A percentile compares a stretch with the other conserved stretches of the same genome.
These are phyloP conservation scores for Telmatherina bonti DNA, from an alignment of 2,797 vertebrate genomes.

Conservation along the genomic window DNA sequence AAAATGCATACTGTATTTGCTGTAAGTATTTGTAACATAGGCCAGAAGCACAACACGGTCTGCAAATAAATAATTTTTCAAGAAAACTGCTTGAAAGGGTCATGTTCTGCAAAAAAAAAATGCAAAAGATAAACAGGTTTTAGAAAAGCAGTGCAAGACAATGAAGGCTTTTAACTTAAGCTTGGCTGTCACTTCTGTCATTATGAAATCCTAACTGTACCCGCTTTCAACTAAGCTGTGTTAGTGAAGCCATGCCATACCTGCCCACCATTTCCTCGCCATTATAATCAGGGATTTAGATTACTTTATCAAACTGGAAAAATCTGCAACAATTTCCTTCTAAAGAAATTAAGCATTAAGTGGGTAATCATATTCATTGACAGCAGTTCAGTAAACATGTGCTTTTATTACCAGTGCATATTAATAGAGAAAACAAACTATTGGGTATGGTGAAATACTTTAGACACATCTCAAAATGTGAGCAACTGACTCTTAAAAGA, in stretches of 20 bases:
- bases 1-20: constrained; percentile 68
- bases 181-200: too few relatives aligned
- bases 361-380: constrained; percentile 1
- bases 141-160: background rate
- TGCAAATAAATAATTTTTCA: constrained; percentile 80
- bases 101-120: background rate
- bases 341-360: background rate
- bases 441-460: constrained; percentile 50
- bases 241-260: background rate
- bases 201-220: background rate
- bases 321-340: background rate
- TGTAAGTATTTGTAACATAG: constrained; percentile 77
- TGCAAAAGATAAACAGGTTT: background rate
- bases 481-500: constrained; percentile 42
- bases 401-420: constrained; percentile 89
- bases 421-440: constrained; percentile 76
- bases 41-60: constrained; percentile 72
- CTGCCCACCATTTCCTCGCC: background rate
- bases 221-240: too few relatives aligned
- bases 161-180: too few relatives aligned
- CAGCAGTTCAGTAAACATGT: constrained; percentile 80
- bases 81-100: constrained; percentile 35
- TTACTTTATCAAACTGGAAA: background rate
- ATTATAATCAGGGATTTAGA: background rate
- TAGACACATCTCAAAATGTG: constrained; percentile 50